A percentile compares a stretch with the other conserved stretches of the same genome.
These are phyloP conservation scores for Caranx melampygus DNA, from an alignment of 2,113 vertebrate species.

Conservation along the genomic window DNA sequence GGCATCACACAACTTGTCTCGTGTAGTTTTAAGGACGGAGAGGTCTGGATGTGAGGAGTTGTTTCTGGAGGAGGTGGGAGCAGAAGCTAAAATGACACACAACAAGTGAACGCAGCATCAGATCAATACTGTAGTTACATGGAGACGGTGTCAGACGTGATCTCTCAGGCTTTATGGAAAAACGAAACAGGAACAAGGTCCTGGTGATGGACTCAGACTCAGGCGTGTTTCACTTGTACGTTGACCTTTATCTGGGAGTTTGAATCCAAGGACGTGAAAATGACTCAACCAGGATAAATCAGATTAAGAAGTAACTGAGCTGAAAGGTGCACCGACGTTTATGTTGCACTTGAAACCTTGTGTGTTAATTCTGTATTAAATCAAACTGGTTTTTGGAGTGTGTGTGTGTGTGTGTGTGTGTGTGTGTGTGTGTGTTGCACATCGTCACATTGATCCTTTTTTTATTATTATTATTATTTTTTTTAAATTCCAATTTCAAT, in stretches of 20 bases:
- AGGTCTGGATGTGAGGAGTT: background rate
- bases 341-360: background rate
- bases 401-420: too few species aligned
- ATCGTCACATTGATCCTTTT: conserved; percentile 22
- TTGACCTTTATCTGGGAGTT: conserved; percentile 42
- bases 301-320: background rate
- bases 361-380: background rate
- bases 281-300: background rate
- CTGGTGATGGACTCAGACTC: background rate
- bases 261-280: background rate
- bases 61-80: conserved; percentile 27
- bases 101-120: background rate
- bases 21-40: background rate
- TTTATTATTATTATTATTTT: background rate
- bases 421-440: conserved; percentile 9
- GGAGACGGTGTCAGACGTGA: too few species aligned
- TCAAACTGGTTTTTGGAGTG: background rate
- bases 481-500: conserved; percentile 3
- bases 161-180: too few species aligned
- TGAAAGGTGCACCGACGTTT: background rate
- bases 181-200: too few species aligned
- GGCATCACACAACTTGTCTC: background rate
- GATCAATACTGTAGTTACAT: background rate
- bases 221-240: background rate
- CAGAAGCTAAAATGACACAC: conserved; percentile 8